Base-by-base conservation (phyloP, 2,113 vertebrate genomes). In the Caranx ignobilis region DNA sequence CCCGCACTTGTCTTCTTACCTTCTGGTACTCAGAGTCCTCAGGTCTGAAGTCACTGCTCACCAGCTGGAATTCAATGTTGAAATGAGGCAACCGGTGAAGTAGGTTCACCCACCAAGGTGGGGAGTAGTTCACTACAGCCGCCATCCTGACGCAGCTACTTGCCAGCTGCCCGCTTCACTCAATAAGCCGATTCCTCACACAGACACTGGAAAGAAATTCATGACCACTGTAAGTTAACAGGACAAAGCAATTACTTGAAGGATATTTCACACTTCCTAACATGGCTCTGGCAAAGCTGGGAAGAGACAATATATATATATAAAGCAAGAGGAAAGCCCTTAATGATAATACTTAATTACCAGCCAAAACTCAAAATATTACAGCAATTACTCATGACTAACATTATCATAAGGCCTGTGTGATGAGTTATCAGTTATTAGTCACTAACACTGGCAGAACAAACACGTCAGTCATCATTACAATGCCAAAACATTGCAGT, bases 71-170 rank as follows among this genome's bases (percentile, higher is more conserved):
- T 59, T 95, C 95, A n/a, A 97, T 92, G 94, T 95, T 96, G 92
- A 98, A 92, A 87, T 97, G 97, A 74, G 97, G 97, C 87, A 99
- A 90, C 77, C 97, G 96, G 94, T 99, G 97, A 76, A 99, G 94
- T 48, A 98, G 95, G 90, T 93, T 97, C 85, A 97, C 97, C 97
- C 97, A 98, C 97, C 97, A 98, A 11, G 97, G 97, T 6, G 97
- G 96, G 75, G 96, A 95, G 90, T 97, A 98, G 93, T 96, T 97
- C 79, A 98, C 96, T 12, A 96, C 97, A 52, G 97, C 96, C 79
- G 97, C 96, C 95, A 96, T 96, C 72, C 87, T 68, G 54, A 67
- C 54, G 76, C 83, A 61, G 67, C 61, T 66, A 74, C 48, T 71
- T 75, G 68, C 26, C 11, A 55, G 57, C 65, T 47, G 56, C 72